phyloP scores from a whole-genome alignment of 2,888 invertebrate species.

The Eupithecia inturbata region DNA sequence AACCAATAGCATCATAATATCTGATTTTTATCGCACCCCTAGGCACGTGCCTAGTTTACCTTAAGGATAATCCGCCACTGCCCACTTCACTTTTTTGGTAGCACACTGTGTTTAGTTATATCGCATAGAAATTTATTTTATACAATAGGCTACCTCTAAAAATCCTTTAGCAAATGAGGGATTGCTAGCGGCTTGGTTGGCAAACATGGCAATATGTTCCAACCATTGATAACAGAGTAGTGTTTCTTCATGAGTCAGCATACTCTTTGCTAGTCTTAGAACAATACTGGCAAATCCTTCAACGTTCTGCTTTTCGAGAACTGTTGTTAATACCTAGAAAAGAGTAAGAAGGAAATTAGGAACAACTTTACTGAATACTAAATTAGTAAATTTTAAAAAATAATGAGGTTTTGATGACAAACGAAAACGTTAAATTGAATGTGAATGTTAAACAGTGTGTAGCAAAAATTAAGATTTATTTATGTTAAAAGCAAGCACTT shows the following conservation, averaged over 20 bases:
- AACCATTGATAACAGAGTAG: constrained; percentile 86
- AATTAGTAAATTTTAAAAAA: not conserved
- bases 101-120: not conserved
- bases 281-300: constrained; percentile 83
- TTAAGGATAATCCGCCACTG: no score
- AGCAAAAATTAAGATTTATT: not conserved
- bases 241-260: constrained; percentile 70
- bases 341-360: not conserved
- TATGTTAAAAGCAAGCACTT: not conserved
- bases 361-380: not conserved
- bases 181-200: constrained; percentile 76
- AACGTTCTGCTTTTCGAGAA: constrained; percentile 70
- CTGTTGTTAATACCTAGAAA: constrained; percentile 78
- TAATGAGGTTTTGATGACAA: not conserved
- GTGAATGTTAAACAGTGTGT: not conserved
- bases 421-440: not conserved
- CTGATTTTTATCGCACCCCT: no score
- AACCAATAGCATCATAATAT: no score
- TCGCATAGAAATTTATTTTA: not conserved
- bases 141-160: constrained; percentile 70
- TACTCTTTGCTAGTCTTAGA: constrained; percentile 72
- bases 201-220: constrained; percentile 85
- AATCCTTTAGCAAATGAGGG: constrained; percentile 74
- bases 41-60: no score
- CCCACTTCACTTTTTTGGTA: no score